Evolutionary conservation across 1,140 invertebrate genomes (phyloP), one percentile per base, ranked within the genome.

Genomic region (Venustaconcha ellipsiformis): DNA sequence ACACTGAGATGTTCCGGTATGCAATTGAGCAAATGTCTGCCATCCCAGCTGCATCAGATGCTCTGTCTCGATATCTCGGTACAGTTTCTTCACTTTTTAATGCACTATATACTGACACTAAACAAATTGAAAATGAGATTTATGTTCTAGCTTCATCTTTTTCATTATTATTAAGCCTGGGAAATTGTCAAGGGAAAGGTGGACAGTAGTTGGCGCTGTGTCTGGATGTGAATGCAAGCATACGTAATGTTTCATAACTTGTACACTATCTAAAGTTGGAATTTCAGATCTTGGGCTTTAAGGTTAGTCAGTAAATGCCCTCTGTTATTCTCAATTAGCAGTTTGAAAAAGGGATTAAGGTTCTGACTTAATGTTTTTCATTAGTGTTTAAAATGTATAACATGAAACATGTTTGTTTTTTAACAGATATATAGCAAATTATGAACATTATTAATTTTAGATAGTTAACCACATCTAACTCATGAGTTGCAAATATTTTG

Each of bases 21-120:
- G 92, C 92, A 6, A 95, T 96, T 80, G 91, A 95, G 72, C 93
- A 94, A 80, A 94, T 96, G 93, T 91, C 94, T 86, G 95, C 95
- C 17, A 90, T 96, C 80, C 91, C 93, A 13, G 92, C 94, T 75
- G 95, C 95, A 13, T 91, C 92, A 68, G 95, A 96, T 90, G 92
- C 92, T 70, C 90, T 97, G 37, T 92, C 92, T 67, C 95, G 94
- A 93, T 95, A 93, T 85, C 91, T 92, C 81, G 92, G 93, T 93
- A 88, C 87, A 69, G 67, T 18, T 62, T 18, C 55, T 66, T 30
- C 11, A 48, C 5, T 30, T 5, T 14, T 48, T 66, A 26, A n/a
- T 62, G 18, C 59, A n/a, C 1, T 12, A 14, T 18, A 62, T 14
- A 23, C 8, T 62, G 18, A n/a, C 23, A 62, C 0, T 62, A n/a